Percentiles rank a stretch among this genome's conserved stretches.
Conservation (phyloP, 2,797 vertebrate species). For the Spinibarbus caldwelli region DNA sequence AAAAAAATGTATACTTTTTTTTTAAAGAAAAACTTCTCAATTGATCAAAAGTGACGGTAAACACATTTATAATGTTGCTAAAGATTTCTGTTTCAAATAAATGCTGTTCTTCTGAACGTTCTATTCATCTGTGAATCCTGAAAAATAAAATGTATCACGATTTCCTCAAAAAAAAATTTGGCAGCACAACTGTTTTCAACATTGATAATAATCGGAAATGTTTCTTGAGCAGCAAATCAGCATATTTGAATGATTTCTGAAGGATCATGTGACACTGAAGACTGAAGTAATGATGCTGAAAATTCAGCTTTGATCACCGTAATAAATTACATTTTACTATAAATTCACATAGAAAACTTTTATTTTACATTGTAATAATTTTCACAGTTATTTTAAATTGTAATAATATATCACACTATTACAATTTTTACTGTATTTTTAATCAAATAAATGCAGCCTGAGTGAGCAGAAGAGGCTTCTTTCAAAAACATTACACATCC, state of each 20-base stretch:
- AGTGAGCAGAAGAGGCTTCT: background rate
- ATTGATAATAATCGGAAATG: background rate
- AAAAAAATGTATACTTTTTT: too few species aligned
- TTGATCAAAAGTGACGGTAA: too few species aligned
- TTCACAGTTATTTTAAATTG: too few species aligned
- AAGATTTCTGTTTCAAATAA: too few species aligned
- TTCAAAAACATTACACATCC: background rate
- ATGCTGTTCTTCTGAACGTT: too few species aligned
- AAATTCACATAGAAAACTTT: background rate
- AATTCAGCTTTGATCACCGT: background rate
- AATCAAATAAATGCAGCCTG: background rate
- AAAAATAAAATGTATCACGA: too few species aligned
- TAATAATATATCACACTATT: background rate
- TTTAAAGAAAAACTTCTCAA: too few species aligned
- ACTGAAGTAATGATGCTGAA: background rate
- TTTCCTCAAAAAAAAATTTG: too few species aligned
- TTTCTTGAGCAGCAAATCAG: background rate
- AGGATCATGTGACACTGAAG: background rate
- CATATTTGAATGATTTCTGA: background rate
- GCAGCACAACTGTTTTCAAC: too few species aligned
- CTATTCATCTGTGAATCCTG: too few species aligned
- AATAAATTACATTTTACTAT: background rate
- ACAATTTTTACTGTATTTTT: background rate
- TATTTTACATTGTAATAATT: too few species aligned
- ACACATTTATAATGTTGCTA: too few species aligned